Evolutionary conservation across 1,140 invertebrate species (phyloP), one percentile per base, ranked within the genome.

Genomic region (Calliopsis andreniformis): DNA sequence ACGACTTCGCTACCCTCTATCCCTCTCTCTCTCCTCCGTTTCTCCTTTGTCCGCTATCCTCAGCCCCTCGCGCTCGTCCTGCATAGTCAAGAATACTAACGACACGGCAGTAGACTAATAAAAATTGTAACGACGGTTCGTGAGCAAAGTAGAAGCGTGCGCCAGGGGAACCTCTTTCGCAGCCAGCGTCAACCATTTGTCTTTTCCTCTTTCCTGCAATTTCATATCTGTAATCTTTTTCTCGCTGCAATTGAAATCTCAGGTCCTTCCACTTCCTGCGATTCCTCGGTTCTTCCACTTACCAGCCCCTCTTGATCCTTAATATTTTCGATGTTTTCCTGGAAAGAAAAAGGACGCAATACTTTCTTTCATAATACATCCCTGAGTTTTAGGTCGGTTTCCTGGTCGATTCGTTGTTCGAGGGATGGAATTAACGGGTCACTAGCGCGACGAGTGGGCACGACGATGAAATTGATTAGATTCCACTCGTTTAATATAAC

Each of bases 81-180:
- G 59, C 35, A 53, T 42, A 51, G 69, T 18, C 59, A 14, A 20
- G 78, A 84, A 78, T 75, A 83, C 78, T 84, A 76, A 81, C 64
- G 64, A 59, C 42, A 72, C 67, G 23, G 23, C 18, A 30, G 30
- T 35, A 47, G 67, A 78, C 82, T 78, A 82, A 82, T 83, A 78
- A 83, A 83, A 83, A 71, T 82, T 64, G 58, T 45, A 45, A 39
- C 49, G 35, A 61, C 53, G 28, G 73, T 35, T 42, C 30, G 42
- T 39, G 30, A 71, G 28, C 68, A 18, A 76, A 53, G 43, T n/a
- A 25, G 56, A 80, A 42, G n/a, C 66, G 25, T 55, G 51, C 32
- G 32, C 30, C 18, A 58, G 16, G 18, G 2, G 28, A 56, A n/a
- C 16, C 28, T 16, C 18, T 16, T 56, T 18, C 53, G 6, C 45